phyloP scores from a whole-genome alignment of 2,797 vertebrate species.

The Clamator glandarius region DNA sequence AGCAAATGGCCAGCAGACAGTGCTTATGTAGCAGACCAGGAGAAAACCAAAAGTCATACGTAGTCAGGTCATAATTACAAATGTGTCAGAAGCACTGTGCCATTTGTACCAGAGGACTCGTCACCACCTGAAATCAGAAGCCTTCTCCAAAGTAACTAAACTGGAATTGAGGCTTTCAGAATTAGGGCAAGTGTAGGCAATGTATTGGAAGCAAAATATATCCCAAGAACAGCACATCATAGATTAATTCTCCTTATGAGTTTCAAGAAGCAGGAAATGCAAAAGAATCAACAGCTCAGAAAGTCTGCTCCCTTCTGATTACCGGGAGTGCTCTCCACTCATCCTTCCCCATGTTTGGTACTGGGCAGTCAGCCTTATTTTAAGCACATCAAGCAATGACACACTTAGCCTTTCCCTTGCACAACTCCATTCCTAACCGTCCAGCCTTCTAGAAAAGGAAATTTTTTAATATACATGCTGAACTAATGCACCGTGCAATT shows the following conservation, averaged over 20 bases:
- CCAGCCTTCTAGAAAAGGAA: neutral
- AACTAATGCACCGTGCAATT: neutral
- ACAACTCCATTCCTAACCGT: neutral
- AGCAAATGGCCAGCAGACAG: neutral
- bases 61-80: neutral
- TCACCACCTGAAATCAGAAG: neutral
- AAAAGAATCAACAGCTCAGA: neutral
- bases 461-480: neutral
- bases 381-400: neutral
- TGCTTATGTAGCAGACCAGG: neutral
- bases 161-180: neutral
- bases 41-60: neutral
- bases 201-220: neutral
- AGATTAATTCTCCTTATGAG: neutral
- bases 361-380: neutral
- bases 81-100: neutral
- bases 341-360: neutral
- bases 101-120: rapidly evolving
- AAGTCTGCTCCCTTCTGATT: neutral
- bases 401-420: neutral
- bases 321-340: neutral
- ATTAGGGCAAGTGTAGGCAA: neutral
- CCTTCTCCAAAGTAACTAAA: neutral
- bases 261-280: neutral
- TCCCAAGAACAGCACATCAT: neutral